phyloP scores from a whole-genome alignment of 1,140 invertebrate species.

The Rhynchophorus ferrugineus region DNA sequence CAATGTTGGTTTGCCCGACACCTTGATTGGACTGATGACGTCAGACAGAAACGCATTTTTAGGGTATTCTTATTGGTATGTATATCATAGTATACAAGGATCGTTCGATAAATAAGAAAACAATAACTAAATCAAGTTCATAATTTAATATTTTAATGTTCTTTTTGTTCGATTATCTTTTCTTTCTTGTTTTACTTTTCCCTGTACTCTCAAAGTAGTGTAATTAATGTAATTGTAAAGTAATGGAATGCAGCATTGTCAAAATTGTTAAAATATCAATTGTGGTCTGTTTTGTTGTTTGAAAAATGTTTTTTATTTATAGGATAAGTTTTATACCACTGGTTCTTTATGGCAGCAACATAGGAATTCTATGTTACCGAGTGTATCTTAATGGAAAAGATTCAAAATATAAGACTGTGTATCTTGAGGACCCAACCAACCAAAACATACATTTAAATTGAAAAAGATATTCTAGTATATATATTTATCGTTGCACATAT shows the following conservation, averaged over 20 bases:
- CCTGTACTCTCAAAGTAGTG: no score
- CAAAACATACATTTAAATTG: no score
- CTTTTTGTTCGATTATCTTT: no score
- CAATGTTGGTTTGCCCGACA: constrained; percentile 18
- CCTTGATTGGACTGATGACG: constrained; percentile 12
- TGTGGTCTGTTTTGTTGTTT: background rate
- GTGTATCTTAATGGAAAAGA: constrained; percentile 13
- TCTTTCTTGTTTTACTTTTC: no score
- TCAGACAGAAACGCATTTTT: constrained; percentile 22
- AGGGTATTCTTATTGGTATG: constrained; percentile 26
- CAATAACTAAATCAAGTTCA: background rate
- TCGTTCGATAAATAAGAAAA: background rate
- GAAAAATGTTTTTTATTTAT: constrained; percentile 2
- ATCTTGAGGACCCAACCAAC: no score
- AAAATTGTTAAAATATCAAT: no score
- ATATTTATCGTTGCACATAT: no score
- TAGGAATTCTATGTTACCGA: constrained; percentile 13
- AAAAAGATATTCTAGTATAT: no score
- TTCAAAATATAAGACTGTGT: no score
- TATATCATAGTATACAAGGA: background rate
- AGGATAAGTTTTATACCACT: constrained; percentile 10
- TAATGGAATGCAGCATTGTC: no score
- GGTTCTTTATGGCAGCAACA: constrained; percentile 9
- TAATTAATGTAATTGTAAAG: no score
- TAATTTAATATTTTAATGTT: background rate